phyloP scores from a whole-genome alignment of 2,113 vertebrate species.

The Odontophorus gujanensis region DNA sequence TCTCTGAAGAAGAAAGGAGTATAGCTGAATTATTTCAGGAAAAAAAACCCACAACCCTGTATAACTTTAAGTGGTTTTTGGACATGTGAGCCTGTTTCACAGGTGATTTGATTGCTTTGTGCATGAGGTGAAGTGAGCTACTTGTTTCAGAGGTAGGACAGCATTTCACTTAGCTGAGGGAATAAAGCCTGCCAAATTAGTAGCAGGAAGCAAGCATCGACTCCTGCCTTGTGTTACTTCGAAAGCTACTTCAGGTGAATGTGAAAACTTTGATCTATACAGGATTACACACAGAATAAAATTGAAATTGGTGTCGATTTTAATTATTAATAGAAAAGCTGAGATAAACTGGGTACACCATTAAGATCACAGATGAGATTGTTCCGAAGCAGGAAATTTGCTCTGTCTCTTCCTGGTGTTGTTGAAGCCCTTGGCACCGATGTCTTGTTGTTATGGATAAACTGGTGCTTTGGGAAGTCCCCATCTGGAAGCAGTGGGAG shows the following conservation, averaged over 20 bases:
- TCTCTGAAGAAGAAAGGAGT: not conserved
- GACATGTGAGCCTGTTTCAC: not conserved
- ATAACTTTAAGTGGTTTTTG: not conserved
- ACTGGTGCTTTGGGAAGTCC: not conserved
- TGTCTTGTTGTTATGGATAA: not conserved
- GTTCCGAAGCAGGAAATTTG: not conserved
- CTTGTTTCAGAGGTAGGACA: not conserved
- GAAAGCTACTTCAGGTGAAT: not conserved
- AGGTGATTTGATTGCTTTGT: not conserved
- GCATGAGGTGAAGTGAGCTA: not conserved
- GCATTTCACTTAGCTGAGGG: not conserved
- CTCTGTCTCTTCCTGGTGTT: not conserved
- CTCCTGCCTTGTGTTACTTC: not conserved
- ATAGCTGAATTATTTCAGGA: not conserved
- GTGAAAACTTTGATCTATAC: not conserved
- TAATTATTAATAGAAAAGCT: not conserved
- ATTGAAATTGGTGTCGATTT: not conserved
- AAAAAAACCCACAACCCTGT: not conserved
- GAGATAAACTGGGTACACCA: not conserved
- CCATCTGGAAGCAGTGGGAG: rapidly evolving
- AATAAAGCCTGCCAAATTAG: not conserved
- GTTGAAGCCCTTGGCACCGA: not conserved
- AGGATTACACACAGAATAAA: not conserved
- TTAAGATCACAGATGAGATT: not conserved
- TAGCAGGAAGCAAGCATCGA: not conserved